Base-by-base conservation (phyloP, 2,113 vertebrate species). In the Trichechus manatus region DNA sequence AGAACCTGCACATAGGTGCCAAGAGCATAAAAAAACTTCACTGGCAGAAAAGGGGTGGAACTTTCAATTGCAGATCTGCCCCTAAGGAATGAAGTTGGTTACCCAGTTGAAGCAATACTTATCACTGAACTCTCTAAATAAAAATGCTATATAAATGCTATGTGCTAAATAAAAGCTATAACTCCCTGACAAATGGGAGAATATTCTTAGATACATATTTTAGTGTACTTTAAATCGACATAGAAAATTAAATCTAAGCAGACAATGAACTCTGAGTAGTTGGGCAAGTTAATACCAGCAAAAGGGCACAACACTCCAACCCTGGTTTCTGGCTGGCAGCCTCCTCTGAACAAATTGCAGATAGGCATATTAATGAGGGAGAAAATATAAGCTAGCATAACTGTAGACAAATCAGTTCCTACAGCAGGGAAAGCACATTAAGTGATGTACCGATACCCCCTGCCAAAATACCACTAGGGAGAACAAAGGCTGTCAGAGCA, bases 401-500 rank as follows among this genome's bases (percentile, higher is more conserved):
- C 53, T 66, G 27, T 42, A 92, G 95, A 96, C 89, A 89, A 74
- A 87, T 92, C 96, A 94, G 70, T 53, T 93, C 94, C 96, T 85
- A 22, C 23, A 94, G 88, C 68, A 22, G 90, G 84, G 64, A 92
- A 89, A 96, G 77, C 9, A 63, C 68, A 36, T 74, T 29, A 82
- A 78, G 91, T 84, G 82, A 97, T 86, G 17, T 33, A 27, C 72
- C 95, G 78, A n/a, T 95, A 91, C 44, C 74, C 2, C 0, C 59
- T 0, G 2, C 90, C 96, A 97, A 89, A 98, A 94, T 81, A 79
- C 17, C 93, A 97, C 88, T 33, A 77, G 42, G 23, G n/a, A 96
- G 64, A 97, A 77, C 95, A 95, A 92, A 95, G 83, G 89, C 97
- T 90, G 82, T 86, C 97, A 95, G 47, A 95, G 61, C 56, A 91